These are phyloP conservation scores for Lordiphosa collinella DNA, from an alignment of 1,140 invertebrate species.

Conservation along the genomic window DNA sequence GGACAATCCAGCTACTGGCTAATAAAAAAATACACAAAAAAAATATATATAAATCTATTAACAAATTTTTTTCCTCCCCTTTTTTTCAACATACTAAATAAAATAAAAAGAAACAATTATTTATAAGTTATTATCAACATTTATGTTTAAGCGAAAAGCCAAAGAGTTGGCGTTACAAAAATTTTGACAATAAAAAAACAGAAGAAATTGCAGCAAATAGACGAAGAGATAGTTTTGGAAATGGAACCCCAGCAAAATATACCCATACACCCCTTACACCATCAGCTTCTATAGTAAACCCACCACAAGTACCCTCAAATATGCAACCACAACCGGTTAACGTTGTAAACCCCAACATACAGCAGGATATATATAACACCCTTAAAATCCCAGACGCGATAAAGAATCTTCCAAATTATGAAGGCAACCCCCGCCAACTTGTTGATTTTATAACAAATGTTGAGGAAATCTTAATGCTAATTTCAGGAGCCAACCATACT, in stretches of 20 bases:
- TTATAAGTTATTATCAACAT: too few relatives aligned
- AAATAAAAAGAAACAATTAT: too few relatives aligned
- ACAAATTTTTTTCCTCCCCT: too few relatives aligned
- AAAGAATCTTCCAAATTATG: not conserved
- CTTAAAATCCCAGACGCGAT: not conserved
- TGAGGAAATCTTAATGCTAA: not conserved
- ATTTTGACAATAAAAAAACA: not conserved
- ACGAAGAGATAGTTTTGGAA: not conserved
- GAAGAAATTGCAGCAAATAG: not conserved
- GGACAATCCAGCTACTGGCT: too few relatives aligned
- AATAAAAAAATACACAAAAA: too few relatives aligned
- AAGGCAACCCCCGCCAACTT: not conserved
- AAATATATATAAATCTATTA: too few relatives aligned
- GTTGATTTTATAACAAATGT: not conserved
- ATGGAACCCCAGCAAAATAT: not conserved
- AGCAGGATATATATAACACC: not conserved
- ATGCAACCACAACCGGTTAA: not conserved
- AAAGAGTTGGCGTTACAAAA: not conserved
- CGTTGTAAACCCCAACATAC: too few relatives aligned
- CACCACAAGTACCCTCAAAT: not conserved
- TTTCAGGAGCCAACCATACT: not conserved
- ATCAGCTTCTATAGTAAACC: not conserved
- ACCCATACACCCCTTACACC: not conserved
- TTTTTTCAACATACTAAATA: too few relatives aligned
- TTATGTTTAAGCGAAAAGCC: not conserved